phyloP scores from a whole-genome alignment of 2,888 invertebrate species.

The Megaustenia siamemsis region DNA sequence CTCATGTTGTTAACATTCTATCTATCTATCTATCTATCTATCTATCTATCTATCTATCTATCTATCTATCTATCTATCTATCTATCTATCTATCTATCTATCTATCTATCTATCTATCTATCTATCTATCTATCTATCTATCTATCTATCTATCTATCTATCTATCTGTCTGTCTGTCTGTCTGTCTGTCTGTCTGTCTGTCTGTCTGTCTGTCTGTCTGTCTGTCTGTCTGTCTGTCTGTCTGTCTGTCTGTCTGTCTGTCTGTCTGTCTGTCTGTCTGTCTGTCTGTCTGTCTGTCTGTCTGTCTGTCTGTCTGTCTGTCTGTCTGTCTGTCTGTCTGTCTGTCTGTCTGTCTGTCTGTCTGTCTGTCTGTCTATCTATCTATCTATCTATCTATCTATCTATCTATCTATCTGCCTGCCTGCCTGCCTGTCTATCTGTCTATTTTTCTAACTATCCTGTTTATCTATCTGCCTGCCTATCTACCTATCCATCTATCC shows the following conservation, averaged over 20 bases:
- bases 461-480: no score
- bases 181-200: background rate
- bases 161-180: no score
- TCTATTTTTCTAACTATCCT: no score
- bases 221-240: slow-evolving; percentile 34
- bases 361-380: slow-evolving; percentile 35
- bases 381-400: no score
- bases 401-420: no score
- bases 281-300: slow-evolving; percentile 37
- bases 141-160: no score
- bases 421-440: no score
- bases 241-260: slow-evolving; percentile 16
- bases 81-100: background rate
- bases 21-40: slow-evolving; percentile 34
- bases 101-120: no score
- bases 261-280: slow-evolving; percentile 19
- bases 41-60: slow-evolving; percentile 39
- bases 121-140: no score
- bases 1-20: slow-evolving; percentile 18
- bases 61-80: background rate
- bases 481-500: no score
- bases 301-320: slow-evolving; percentile 7
- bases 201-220: slow-evolving; percentile 18
- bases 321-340: slow-evolving; percentile 35
- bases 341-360: slow-evolving; percentile 33